Evolutionary conservation across 2,888 invertebrate species (phyloP), one percentile per base, ranked within the genome.

Genomic region (Blastobasis adustella): DNA sequence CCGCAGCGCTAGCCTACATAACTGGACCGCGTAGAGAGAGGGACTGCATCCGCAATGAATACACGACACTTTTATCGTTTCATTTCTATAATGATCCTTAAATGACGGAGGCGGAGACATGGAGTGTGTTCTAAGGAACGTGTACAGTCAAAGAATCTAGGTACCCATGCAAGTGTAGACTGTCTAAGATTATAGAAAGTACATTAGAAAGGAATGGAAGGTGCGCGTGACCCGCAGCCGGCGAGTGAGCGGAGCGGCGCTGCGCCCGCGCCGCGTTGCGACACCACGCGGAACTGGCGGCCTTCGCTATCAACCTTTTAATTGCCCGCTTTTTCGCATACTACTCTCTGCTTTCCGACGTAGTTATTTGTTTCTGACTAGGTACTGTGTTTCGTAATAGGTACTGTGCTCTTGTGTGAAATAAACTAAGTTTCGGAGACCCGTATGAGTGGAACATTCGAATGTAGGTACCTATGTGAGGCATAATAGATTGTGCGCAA

Each of bases 151-250:
- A 58, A 57, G 55, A 54, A 60, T 57, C 60, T 61, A 23, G 23
- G 23, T 23, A 23, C 23, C 23, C 23, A 64, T 58, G 63, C 68
- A 23, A 23, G 23, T 23, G 23, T 23, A 23, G 62, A 72, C 69
- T 71, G 65, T 75, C 69, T 74, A 71, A 76, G 77, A 73, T 23
- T 73, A 74, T 86, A 86, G 87, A 87, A 86, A 87, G 87, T 77
- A 84, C 79, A 82, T 86, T 87, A 86, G 86, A 87, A 87, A 87
- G 87, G 87, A 85, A 83, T 79, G 73, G 83, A 83, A 82, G 84
- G 82, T 79, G 75, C 79, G 76, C 77, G 79, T 83, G 85, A 85
- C 84, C 81, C 71, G 82, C 72, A 76, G 76, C 67, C 75, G 66
- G 67, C 75, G 75, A 74, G 79, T 65, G 70, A 63, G 76, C 72